These are phyloP conservation scores for Chrysolina haemoptera DNA, from an alignment of 2,888 invertebrate genomes.

Conservation along the genomic window DNA sequence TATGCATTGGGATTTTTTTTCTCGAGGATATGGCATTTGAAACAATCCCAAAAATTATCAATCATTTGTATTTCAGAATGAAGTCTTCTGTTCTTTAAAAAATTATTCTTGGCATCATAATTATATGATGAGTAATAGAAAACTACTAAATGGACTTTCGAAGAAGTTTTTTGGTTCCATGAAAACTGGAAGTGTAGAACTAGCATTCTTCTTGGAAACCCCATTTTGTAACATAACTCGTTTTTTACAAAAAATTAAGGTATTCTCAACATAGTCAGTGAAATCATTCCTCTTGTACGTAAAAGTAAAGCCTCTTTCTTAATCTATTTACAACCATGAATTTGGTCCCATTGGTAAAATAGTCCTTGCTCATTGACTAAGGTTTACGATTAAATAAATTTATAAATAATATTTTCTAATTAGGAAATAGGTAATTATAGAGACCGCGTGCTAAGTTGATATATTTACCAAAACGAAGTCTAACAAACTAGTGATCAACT, in stretches of 20 bases:
- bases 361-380: slow-evolving; percentile 14
- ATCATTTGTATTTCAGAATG: background rate
- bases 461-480: too few relatives aligned
- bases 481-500: too few relatives aligned
- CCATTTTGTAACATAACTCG: too few relatives aligned
- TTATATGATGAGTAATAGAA: too few relatives aligned
- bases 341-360: slow-evolving; percentile 51
- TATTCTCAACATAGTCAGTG: background rate
- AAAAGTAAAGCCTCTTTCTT: slow-evolving; percentile 25
- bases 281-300: background rate
- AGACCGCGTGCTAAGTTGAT: background rate
- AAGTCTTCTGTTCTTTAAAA: background rate
- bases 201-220: too few relatives aligned
- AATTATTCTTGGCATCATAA: background rate
- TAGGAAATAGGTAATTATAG: slow-evolving; percentile 29
- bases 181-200: too few relatives aligned
- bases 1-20: background rate
- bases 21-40: background rate
- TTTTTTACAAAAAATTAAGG: background rate
- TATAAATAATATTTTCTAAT: slow-evolving; percentile 46
- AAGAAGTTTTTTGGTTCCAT: too few relatives aligned
- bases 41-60: background rate
- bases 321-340: slow-evolving; percentile 46
- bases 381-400: slow-evolving; percentile 43
- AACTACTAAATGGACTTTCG: too few relatives aligned